Base-by-base conservation (phyloP, 1,140 invertebrate species). In the Ladona fulva region DNA sequence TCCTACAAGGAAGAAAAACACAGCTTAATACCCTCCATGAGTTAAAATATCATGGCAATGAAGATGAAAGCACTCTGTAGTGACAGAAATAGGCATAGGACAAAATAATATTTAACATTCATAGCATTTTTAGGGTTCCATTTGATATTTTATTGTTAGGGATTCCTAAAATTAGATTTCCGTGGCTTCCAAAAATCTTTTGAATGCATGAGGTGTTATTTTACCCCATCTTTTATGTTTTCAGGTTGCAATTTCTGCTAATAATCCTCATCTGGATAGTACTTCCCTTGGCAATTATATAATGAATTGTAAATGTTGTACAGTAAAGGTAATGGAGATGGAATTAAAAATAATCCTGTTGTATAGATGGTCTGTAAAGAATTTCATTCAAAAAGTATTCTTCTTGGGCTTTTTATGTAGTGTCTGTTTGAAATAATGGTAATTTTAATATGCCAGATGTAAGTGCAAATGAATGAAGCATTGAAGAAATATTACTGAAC, bases 361-460 rank as follows among this genome's bases (percentile, higher is more conserved):
- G 52, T 66, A 66, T 66, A 66, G 52, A 66, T 66, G 52, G 52
- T 22, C 52, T 66, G 52, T 66, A 66, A 66, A 66, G n/a, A 66
- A 66, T 66, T 37, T 37, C 52, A 66, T 16, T 66, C 52, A 66
- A 66, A 66, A 66, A 66, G 52, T 19, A 66, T 22, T 66, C 52
- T 19, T 22, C 52, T 66, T 66, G 52, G 52, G 52, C 52, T 66
- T 66, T 66, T 66, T 66, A 66, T 66, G 52, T 66, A 66, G 52
- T 66, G 52, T 66, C 52, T 66, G 52, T 66, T 66, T 66, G n/a
- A 66, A 66, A 66, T 66, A 6, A 66, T 66, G 52, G 52, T 66
- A 66, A 66, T 6, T 66, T 66, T 66, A 66, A 66, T 52, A 66
- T 66, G n/a, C n/a, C 14, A 66, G 16, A 66, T 66, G 52, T 66